Percentiles rank a stretch among this genome's conserved stretches.
phyloP scores from a whole-genome alignment of 2,797 vertebrate species.

The Decapterus maruadsi region DNA sequence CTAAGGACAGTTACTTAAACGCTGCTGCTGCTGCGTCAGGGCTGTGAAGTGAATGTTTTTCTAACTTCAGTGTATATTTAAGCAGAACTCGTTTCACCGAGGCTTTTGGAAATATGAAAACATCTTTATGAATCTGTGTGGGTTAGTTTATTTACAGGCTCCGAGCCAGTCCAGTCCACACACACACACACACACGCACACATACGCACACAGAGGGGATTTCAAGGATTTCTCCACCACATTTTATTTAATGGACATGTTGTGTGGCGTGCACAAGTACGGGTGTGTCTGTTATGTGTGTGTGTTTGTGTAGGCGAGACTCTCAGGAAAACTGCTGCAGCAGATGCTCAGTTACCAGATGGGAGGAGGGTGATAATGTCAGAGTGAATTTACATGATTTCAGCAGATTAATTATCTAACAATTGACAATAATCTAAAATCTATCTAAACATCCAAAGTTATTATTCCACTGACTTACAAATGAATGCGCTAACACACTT shows the following conservation, averaged over 20 bases:
- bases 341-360: conserved; percentile 11
- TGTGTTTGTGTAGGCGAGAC: conserved; percentile 23
- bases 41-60: neutral
- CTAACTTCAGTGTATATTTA: neutral
- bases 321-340: neutral
- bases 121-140: conserved; percentile 30
- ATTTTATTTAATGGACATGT: neutral
- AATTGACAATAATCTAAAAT: neutral
- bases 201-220: conserved; percentile 8
- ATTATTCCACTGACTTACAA: too few relatives aligned
- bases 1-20: neutral
- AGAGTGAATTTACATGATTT: too few relatives aligned
- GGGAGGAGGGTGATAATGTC: neutral
- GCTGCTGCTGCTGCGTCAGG: neutral
- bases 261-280: neutral
- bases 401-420: neutral
- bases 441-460: too few relatives aligned
- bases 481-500: too few relatives aligned
- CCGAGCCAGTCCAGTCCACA: neutral
- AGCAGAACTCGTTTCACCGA: neutral
- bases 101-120: conserved; percentile 26
- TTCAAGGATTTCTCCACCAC: conserved; percentile 1
- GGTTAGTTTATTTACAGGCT: conserved; percentile 44
- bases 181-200: neutral
- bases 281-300: conserved; percentile 20